These are phyloP conservation scores for Sterrhoptilus dennistouni DNA, from an alignment of 2,113 vertebrate species.

Conservation along the genomic window DNA sequence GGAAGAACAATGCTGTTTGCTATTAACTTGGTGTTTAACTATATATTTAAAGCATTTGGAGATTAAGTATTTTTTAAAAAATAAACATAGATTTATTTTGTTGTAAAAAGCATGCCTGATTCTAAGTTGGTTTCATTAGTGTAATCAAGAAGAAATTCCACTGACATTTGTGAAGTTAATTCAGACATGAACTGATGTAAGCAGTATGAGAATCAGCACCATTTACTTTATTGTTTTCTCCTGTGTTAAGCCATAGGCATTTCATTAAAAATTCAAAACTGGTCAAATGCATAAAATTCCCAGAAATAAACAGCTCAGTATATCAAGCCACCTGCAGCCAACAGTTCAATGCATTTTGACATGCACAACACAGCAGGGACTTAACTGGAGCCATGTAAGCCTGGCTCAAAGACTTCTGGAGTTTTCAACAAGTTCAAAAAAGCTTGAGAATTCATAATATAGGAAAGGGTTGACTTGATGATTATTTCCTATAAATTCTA, in stretches of 20 bases:
- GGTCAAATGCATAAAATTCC: slow-evolving; percentile 39
- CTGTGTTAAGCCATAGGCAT: neutral
- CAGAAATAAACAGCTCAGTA: slow-evolving; percentile 39
- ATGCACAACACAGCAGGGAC: slow-evolving; percentile 6
- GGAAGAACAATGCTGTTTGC: slow-evolving; percentile 45
- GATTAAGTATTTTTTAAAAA: neutral
- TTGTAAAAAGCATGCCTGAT: neutral
- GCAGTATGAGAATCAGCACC: neutral
- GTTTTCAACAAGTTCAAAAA: slow-evolving; percentile 45
- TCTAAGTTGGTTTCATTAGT: neutral
- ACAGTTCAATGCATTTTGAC: slow-evolving; percentile 53
- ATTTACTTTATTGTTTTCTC: slow-evolving; percentile 9
- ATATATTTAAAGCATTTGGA: slow-evolving; percentile 18
- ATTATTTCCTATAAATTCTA: neutral
- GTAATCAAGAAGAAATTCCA: neutral
- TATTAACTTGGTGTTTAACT: slow-evolving; percentile 51
- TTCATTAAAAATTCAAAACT: slow-evolving; percentile 67
- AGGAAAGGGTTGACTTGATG: neutral
- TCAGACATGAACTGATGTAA: neutral
- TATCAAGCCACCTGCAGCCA: slow-evolving; percentile 39
- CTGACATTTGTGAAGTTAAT: neutral
- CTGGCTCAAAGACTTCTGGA: slow-evolving; percentile 40
- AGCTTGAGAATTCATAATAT: slow-evolving; percentile 14
- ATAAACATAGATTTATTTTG: neutral
- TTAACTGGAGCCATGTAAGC: slow-evolving; percentile 14